phyloP scores from a whole-genome alignment of 2,797 vertebrate species.

The Oryzias dopingdopingensis region DNA sequence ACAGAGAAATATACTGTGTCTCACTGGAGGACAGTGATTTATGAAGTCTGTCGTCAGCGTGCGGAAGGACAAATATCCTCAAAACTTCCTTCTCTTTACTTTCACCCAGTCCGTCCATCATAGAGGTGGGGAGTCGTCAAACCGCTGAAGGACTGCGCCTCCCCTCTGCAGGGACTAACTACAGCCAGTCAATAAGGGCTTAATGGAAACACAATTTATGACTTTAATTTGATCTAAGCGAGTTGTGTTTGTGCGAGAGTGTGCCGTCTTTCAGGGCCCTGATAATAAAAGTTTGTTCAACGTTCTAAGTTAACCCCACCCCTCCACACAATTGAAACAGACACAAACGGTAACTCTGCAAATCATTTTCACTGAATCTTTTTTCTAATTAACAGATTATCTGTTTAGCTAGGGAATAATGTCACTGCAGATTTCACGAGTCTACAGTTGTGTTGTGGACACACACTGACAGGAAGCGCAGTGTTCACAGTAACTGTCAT shows the following conservation, averaged over 20 bases:
- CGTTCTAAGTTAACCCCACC: constrained; percentile 18
- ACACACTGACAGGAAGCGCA: no score
- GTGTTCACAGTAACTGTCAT: no score
- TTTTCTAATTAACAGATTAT: constrained; percentile 11
- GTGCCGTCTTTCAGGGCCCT: background rate
- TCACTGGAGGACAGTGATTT: constrained; percentile 44
- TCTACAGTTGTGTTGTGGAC: background rate
- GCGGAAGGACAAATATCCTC: constrained; percentile 44
- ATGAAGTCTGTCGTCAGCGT: constrained; percentile 43
- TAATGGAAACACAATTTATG: constrained; percentile 64
- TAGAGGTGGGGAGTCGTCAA: constrained; percentile 29
- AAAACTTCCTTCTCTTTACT: background rate
- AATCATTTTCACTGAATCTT: constrained; percentile 3
- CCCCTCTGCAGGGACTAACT: constrained; percentile 41
- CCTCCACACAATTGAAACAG: background rate
- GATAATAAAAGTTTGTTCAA: constrained; percentile 25
- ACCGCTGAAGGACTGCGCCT: constrained; percentile 37
- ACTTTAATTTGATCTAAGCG: constrained; percentile 56
- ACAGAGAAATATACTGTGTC: constrained; percentile 29
- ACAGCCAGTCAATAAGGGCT: constrained; percentile 50
- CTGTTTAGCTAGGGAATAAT: background rate
- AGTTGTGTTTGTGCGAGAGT: constrained; percentile 27
- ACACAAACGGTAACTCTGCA: constrained; percentile 6
- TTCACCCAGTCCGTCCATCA: constrained; percentile 11
- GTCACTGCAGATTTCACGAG: background rate